These are phyloP conservation scores for Diaphora mendica DNA, from an alignment of 2,888 invertebrate genomes.

Conservation along the genomic window DNA sequence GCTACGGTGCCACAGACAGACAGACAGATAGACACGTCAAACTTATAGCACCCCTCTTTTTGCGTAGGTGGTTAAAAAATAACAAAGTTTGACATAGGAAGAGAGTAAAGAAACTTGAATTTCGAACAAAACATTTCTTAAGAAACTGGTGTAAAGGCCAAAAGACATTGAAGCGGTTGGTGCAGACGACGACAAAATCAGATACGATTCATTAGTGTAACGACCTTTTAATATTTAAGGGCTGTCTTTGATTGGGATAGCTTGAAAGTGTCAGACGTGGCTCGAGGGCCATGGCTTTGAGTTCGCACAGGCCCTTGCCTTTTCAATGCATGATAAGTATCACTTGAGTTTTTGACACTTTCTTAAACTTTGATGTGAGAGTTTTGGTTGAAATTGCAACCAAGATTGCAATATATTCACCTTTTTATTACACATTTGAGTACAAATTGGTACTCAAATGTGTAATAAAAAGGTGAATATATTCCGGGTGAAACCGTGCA, in stretches of 20 bases:
- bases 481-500: not conserved
- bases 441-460: conserved; percentile 8
- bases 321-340: conserved; percentile 56
- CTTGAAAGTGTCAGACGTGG: conserved; percentile 76
- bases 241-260: conserved; percentile 80
- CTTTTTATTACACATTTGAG: conserved; percentile 9
- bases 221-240: conserved; percentile 85
- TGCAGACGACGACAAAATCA: conserved; percentile 77
- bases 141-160: conserved; percentile 67
- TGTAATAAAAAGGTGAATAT: conserved; percentile 6
- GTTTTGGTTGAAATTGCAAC: conserved; percentile 28
- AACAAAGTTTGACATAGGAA: conserved; percentile 28
- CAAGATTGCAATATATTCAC: conserved; percentile 3
- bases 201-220: conserved; percentile 87
- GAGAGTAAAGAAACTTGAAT: conserved; percentile 42
- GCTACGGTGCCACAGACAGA: too few relatives aligned
- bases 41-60: too few relatives aligned
- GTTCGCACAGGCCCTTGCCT: conserved; percentile 55
- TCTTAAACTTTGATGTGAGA: conserved; percentile 45
- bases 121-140: conserved; percentile 69
- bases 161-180: conserved; percentile 72
- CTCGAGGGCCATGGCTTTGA: conserved; percentile 66
- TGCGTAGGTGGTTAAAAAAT: too few relatives aligned
- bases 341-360: conserved; percentile 67
- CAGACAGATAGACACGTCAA: too few relatives aligned